Conservation (phyloP, 2,113 vertebrate genomes). For the Sciurus niger region DNA sequence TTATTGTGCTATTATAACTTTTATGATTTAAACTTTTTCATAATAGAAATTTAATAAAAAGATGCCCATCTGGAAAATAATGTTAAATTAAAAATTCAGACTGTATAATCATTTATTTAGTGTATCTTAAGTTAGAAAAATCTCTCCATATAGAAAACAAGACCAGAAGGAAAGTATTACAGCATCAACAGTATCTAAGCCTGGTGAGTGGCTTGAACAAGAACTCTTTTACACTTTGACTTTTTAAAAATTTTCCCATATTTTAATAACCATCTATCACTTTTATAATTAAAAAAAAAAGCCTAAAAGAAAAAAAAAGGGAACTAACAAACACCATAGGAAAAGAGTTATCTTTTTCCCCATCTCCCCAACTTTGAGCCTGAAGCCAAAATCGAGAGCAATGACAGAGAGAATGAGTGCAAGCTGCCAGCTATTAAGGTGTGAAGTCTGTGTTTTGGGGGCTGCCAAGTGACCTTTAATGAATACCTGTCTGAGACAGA, state of each 20-base stretch:
- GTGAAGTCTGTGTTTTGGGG: constrained; percentile 36
- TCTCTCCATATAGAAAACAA: not conserved
- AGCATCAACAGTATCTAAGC: not conserved
- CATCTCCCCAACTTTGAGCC: constrained; percentile 11
- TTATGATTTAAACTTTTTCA: constrained; percentile 27
- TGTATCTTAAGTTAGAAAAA: not conserved
- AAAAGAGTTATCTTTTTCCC: not conserved
- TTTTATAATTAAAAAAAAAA: constrained; percentile 67
- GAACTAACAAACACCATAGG: not conserved
- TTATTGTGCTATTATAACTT: not conserved
- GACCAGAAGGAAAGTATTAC: not conserved
- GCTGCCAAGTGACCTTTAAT: constrained; percentile 75
- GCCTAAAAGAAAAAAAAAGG: not conserved
- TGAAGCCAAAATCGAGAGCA: constrained; percentile 46
- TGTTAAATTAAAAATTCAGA: constrained; percentile 18
- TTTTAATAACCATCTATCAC: constrained; percentile 69
- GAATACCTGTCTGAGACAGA: constrained; percentile 70
- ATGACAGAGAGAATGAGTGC: constrained; percentile 11
- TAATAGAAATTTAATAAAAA: constrained; percentile 30
- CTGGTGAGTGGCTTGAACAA: not conserved
- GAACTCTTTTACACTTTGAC: not conserved
- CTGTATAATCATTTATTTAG: not conserved
- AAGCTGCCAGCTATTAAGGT: constrained; percentile 29
- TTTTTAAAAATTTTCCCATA: constrained; percentile 53
- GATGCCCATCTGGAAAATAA: not conserved